Conservation (phyloP, 2,888 invertebrate genomes). For the Lasioglossum figueresi region DNA sequence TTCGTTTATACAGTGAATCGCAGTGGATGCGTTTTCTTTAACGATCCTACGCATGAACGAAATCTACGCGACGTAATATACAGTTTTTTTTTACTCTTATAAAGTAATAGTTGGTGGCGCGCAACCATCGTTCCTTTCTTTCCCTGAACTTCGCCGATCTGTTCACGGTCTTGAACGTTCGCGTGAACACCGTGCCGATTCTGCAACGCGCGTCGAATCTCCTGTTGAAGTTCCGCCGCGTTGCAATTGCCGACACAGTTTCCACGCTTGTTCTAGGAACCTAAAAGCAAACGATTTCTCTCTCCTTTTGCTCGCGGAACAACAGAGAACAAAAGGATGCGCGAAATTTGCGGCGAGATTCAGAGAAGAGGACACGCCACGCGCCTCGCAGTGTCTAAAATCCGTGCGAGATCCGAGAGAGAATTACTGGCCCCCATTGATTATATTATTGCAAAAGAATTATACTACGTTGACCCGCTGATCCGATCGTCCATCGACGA, state of each 20-base stretch:
- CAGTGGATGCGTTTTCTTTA: background rate
- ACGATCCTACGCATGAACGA: conserved; percentile 30
- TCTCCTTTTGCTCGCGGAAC: background rate
- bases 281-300: conserved; percentile 17
- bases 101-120: conserved; percentile 81
- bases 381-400: conserved; percentile 80
- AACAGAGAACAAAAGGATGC: conserved; percentile 17
- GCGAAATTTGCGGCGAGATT: background rate
- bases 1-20: conserved; percentile 80
- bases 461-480: conserved; percentile 54
- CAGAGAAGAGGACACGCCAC: conserved; percentile 59
- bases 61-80: conserved; percentile 74
- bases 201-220: background rate
- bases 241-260: conserved; percentile 1
- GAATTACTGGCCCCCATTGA: conserved; percentile 83
- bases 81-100: conserved; percentile 77
- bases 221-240: background rate
- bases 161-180: conserved; percentile 5
- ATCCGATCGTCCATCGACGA: conserved; percentile 40
- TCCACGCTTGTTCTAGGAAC: conserved; percentile 33
- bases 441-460: conserved; percentile 68
- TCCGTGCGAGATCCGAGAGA: conserved; percentile 83
- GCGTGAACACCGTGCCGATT: background rate
- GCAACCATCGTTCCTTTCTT: conserved; percentile 65
- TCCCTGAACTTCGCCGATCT: conserved; percentile 46